Base-by-base conservation (phyloP, 2,888 invertebrate species). In the Panorpa germanica region DNA sequence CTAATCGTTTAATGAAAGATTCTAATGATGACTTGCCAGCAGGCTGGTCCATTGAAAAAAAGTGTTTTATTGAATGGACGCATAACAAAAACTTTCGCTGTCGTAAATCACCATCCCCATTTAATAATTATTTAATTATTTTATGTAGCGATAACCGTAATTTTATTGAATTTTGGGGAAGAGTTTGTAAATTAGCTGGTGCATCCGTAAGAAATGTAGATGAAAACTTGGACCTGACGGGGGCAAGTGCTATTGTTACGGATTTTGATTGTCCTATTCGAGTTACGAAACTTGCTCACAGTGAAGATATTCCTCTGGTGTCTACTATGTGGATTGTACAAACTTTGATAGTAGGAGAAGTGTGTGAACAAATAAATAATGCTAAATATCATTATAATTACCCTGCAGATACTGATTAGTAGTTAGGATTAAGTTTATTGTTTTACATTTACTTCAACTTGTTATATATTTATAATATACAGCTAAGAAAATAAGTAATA, bases 321-420 rank as follows among this genome's bases (percentile, higher is more conserved):
- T 69, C 73, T 0, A 66, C 70, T 0, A 63, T 63, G 3, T 78
- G 76, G 76, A 55, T 76, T 2, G 59, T 70, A 4, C 74, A 77
- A 41, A 68, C 67, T 39, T 52, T 77, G 21, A 65, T 77, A 35
- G 65, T 67, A 40, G 70, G 70, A 3, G 55, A 57, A 31, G 49
- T 60, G 19, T 49, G 63, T 36, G 41, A 52, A 2, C 59, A 61
- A 5, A 57, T n/a, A n/a, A n/a, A n/a, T n/a, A n/a, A n/a, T n/a
- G n/a, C n/a, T n/a, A n/a, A n/a, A n/a, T n/a, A n/a, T n/a, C n/a
- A n/a, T n/a, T n/a, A n/a, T n/a, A n/a, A n/a, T n/a, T n/a, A n/a
- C n/a, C n/a, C n/a, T n/a, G n/a, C n/a, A n/a, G n/a, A n/a, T n/a
- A n/a, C n/a, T n/a, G n/a, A n/a, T n/a, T n/a, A n/a, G n/a, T n/a